Evolutionary conservation across 2,113 vertebrate genomes (phyloP).

Genomic region (Neodontobutis hainanensis): DNA sequence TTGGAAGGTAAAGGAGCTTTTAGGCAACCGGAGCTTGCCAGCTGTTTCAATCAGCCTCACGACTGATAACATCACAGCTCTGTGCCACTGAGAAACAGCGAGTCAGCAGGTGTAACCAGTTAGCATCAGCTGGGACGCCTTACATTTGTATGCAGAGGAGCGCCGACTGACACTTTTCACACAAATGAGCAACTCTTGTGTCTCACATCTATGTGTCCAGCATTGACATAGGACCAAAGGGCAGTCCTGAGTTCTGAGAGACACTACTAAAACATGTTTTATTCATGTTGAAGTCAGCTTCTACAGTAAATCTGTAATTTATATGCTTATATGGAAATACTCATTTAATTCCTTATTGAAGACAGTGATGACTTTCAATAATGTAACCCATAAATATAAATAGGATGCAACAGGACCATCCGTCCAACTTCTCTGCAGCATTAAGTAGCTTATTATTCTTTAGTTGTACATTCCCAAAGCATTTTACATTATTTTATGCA

Average conservation of each 20-base stretch:
- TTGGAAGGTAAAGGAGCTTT: conserved; percentile 6
- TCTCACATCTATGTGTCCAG: not conserved
- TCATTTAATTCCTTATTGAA: conserved; percentile 1
- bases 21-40: conserved; percentile 8
- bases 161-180: not conserved
- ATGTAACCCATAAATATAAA: not conserved
- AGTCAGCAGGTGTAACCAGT: conserved; percentile 15
- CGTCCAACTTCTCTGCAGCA: too few species aligned
- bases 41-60: conserved; percentile 10
- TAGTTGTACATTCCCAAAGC: not conserved
- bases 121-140: not conserved
- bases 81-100: conserved; percentile 11
- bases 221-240: conserved; percentile 6
- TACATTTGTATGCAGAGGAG: not conserved
- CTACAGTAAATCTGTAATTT: conserved; percentile 7
- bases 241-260: not conserved
- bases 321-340: not conserved
- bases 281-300: not conserved
- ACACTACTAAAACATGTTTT: conserved; percentile 5
- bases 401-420: not conserved
- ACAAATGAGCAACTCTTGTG: not conserved
- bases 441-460: not conserved
- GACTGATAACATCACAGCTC: conserved; percentile 23
- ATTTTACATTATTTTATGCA: not conserved
- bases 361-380: conserved; percentile 6